A percentile compares a stretch with the other conserved stretches of the same genome.
Evolutionary conservation across 2,888 invertebrate genomes (phyloP).

Genomic region (Lasioglossum leucozonium): DNA sequence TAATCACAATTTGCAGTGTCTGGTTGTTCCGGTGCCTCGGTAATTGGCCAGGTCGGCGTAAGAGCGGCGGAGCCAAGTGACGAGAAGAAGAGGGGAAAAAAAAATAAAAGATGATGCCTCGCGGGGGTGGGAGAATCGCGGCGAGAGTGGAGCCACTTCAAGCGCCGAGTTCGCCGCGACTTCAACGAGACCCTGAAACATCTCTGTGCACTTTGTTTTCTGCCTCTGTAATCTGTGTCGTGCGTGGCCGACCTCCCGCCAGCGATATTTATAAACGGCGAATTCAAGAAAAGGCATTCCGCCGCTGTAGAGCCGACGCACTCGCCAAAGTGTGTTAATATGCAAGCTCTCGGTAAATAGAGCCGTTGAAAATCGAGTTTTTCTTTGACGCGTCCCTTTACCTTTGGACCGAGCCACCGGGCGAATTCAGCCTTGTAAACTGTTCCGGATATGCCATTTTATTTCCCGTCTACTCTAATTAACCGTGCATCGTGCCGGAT

Average conservation of each 20-base stretch:
- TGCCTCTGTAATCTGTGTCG: conserved; percentile 36
- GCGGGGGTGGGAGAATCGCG: conserved; percentile 7
- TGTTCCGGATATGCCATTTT: background rate
- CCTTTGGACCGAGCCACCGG: background rate
- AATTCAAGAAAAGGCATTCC: conserved; percentile 3
- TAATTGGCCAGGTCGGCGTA: conserved; percentile 57
- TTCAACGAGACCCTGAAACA: conserved; percentile 57
- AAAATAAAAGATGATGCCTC: conserved; percentile 33
- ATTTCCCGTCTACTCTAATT: background rate
- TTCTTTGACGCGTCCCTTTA: background rate
- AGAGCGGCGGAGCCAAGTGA: conserved; percentile 32
- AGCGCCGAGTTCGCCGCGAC: conserved; percentile 39
- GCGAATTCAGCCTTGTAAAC: background rate
- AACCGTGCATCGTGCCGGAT: background rate
- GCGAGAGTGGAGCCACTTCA: conserved; percentile 55
- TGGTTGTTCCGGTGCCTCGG: conserved; percentile 51
- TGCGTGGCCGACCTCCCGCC: conserved; percentile 20
- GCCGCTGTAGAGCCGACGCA: background rate
- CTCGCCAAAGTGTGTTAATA: background rate
- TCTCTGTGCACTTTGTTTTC: conserved; percentile 43
- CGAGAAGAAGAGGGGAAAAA: background rate
- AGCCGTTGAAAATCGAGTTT: background rate
- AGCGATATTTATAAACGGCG: conserved; percentile 33
- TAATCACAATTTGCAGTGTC: conserved; percentile 64
- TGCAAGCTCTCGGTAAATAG: background rate